phyloP scores from a whole-genome alignment of 2,888 invertebrate species.

The Papilio demoleus region DNA sequence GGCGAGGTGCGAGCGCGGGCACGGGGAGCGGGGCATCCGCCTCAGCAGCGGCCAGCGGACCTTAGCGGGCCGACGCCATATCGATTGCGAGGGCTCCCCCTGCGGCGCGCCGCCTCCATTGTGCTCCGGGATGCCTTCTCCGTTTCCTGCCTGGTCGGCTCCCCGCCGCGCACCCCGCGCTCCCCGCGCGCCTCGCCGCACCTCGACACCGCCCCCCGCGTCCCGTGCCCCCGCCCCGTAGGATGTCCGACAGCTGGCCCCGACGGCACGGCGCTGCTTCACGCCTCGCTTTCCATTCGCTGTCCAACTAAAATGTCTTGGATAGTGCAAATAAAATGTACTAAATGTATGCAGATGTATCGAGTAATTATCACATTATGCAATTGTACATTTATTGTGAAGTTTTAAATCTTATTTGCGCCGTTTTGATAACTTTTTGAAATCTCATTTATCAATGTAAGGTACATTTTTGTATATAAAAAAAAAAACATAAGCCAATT shows the following conservation, averaged over 20 bases:
- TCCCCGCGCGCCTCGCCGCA: slow-evolving; percentile 46
- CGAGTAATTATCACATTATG: not conserved
- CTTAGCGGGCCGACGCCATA: slow-evolving; percentile 80
- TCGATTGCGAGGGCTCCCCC: slow-evolving; percentile 84
- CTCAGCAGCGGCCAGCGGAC: slow-evolving; percentile 83
- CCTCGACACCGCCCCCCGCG: slow-evolving; percentile 54
- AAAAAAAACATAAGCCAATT: not conserved
- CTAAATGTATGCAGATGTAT: not conserved
- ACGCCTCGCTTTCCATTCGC: slow-evolving; percentile 45
- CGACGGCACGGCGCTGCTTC: slow-evolving; percentile 56
- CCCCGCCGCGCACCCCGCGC: slow-evolving; percentile 53
- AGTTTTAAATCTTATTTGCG: not conserved
- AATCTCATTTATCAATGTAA: not conserved
- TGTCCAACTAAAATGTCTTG: slow-evolving; percentile 27
- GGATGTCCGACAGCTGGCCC: slow-evolving; percentile 74
- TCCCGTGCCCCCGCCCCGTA: slow-evolving; percentile 57
- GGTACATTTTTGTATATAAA: no score
- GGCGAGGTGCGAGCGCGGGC: slow-evolving; percentile 49
- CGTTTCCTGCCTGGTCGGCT: slow-evolving; percentile 73
- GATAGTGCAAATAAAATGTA: slow-evolving; percentile 8
- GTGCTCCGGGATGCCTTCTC: slow-evolving; percentile 82
- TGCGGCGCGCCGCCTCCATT: slow-evolving; percentile 80
- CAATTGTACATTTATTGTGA: not conserved
- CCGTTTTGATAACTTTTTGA: not conserved
- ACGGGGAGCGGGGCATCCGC: slow-evolving; percentile 75